Evolutionary conservation across 2,888 invertebrate species (phyloP), one percentile per base, ranked within the genome.

Genomic region (Pomacea canaliculata): DNA sequence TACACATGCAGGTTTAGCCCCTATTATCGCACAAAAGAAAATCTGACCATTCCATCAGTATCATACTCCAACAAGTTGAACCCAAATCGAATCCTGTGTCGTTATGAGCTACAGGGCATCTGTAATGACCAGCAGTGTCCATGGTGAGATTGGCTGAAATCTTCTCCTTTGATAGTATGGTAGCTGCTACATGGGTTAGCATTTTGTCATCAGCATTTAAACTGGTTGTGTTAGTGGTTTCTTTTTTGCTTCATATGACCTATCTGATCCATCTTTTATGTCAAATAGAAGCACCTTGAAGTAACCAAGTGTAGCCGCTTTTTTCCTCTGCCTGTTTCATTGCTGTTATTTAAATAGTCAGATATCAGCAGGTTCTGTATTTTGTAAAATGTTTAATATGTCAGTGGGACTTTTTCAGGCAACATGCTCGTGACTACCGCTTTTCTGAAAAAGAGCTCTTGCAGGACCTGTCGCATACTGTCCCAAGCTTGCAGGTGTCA

Each of bases 81-180:
- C 67, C 83, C 85, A 16, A 84, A 83, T 76, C 82, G 82, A 67
- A 79, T 84, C 8, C 68, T 89, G 63, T 89, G 89, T 81, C 83
- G 84, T 63, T 89, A 81, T 83, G 89, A 89, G 72, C 74, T 89
- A 49, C 84, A 83, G 72, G 89, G 89, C 59, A 89, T 82, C 4
- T 89, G 89, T 73, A 87, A 88, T 83, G 89, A 89, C 82, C 86
- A 88, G 37, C 83, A 86, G 23, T 89, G 89, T 79, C 79, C 80
- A 70, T 85, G 88, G 89, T 89, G 77, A 81, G 85, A 81, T 37
- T 63, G 37, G 5, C 16, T 13, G 16, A 56, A 56, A 13, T 56
- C 16, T 13, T 56, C 51, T 51, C 9, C 51, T 8, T 56, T 16
- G 12, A 56, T 56, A 16, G 37, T 37, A 56, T 56, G 4, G 51